Evolutionary conservation across 2,797 vertebrate genomes (phyloP), one percentile per base, ranked within the genome.

Genomic region (Clarias fuscus): DNA sequence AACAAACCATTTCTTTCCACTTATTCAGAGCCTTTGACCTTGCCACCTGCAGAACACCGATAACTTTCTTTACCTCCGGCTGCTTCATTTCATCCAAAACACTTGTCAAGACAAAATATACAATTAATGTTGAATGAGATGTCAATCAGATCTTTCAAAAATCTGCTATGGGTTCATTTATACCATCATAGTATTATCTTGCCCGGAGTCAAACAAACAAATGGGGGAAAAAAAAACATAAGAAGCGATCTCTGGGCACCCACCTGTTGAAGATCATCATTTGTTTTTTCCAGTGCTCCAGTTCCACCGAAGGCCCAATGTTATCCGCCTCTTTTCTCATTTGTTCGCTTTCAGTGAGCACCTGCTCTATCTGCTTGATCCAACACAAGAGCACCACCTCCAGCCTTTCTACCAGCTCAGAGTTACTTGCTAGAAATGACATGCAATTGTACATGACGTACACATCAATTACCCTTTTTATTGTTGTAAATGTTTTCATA

Each of bases 241-340:
- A 53, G 14, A 53, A 3, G 13, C 11, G 2, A 53, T 14, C 2
- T 56, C 53, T 14, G 53, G 53, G 13, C 13, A 56, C 13, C 22
- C 76, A 97, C 96, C 96, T 96, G 94, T 91, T 95, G 82, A 97
- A 97, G 11, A 91, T 94, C 53, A 94, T 93, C 94, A 94, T 95
- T 87, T 95, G 95, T 85, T 92, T 92, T 91, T 96, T 97, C 96
- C 96, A 97, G 89, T 94, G 88, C 83, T 96, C 96, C 85, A 97
- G 92, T 90, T 97, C 96, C 7, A 95, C 94, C 17, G 92, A 94
- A 0, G 96, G 96, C 14, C 96, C 96, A 1, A 93, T 92, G n/a
- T 96, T 94, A 80, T 96, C 94, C 3, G 94, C 92, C 89, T 97
- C 96, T 92, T 93, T 96, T 91, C 96, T 96, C 88, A 97, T 94